These are phyloP conservation scores for Ochropleura leucogaster DNA, from an alignment of 2,888 invertebrate genomes.

Conservation along the genomic window DNA sequence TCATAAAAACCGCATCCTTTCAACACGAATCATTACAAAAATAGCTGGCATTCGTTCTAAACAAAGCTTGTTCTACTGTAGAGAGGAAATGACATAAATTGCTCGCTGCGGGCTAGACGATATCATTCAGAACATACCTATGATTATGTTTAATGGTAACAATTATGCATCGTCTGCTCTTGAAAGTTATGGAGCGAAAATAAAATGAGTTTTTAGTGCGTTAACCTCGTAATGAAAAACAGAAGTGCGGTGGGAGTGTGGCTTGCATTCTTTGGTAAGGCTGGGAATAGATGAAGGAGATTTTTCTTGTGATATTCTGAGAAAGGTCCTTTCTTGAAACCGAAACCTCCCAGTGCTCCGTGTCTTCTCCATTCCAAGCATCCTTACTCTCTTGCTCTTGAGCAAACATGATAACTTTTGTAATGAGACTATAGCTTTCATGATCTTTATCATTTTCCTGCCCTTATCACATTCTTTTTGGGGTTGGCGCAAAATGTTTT, in stretches of 20 bases:
- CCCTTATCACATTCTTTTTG: no score
- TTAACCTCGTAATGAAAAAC: slow-evolving; percentile 55
- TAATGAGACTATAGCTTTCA: not conserved
- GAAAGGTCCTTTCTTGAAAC: not conserved
- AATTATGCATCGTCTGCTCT: slow-evolving; percentile 62
- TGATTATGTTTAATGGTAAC: slow-evolving; percentile 55
- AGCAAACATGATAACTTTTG: not conserved
- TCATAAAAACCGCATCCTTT: slow-evolving; percentile 15
- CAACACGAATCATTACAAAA: slow-evolving; percentile 15
- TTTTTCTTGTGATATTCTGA: not conserved
- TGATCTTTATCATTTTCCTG: no score
- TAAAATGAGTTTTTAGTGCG: slow-evolving; percentile 54
- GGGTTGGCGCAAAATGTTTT: no score
- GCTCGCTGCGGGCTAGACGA: slow-evolving; percentile 32
- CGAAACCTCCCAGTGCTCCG: not conserved
- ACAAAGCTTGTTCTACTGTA: slow-evolving; percentile 5
- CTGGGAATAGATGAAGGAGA: not conserved
- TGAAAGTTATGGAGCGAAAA: slow-evolving; percentile 66
- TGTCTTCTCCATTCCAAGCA: not conserved
- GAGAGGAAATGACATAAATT: slow-evolving; percentile 46
- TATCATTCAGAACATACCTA: slow-evolving; percentile 38
- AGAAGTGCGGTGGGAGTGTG: slow-evolving; percentile 7
- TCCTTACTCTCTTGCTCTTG: not conserved
- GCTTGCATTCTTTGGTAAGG: slow-evolving; percentile 30
- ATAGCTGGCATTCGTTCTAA: slow-evolving; percentile 1